Base-by-base conservation (phyloP, 2,888 invertebrate genomes). In the Notodonta dromedarius region DNA sequence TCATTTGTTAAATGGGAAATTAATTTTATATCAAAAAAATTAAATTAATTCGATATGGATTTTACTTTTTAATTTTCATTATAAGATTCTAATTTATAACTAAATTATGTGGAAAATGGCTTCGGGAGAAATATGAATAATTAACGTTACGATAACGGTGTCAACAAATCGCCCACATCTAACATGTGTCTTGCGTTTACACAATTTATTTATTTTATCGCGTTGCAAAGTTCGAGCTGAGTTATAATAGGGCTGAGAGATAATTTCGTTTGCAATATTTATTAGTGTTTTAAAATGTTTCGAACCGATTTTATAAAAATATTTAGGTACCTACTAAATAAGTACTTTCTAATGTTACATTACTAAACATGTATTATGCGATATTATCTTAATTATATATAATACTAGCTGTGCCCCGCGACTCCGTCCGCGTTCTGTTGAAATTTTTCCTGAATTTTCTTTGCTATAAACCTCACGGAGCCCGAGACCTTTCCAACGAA, bases 131-230 rank as follows among this genome's bases (percentile, higher is more conserved):
- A 65, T 68, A 59, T 69, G 66, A 60, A 61, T 62, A 54, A 57
- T 58, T 61, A 58, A 62, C 55, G 60, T 42, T 60, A 60, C 63
- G 62, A 63, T 61, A 62, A 58, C 40, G 56, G 50, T 58, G 61
- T 58, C 65, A 56, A 56, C 61, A 35, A 39, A 53, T 58, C 70
- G 59, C 69, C 67, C 64, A 70, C 72, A 57, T 50, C 24, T 46
- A 56, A 48, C 61, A 51, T 54, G 11, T 59, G 64, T 54, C 40
- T 16, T 24, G 56, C 56, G 57, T 64, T 60, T 35, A 60, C 48
- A 13, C 51, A 52, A 68, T 63, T 66, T 67, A 70, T 64, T 53
- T 51, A 64, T 67, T 55, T 67, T 58, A 58, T 48, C 57, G 56
- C 57, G 59, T 55, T 62, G 48, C 58, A 56, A 61, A 62, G 57